phyloP scores from a whole-genome alignment of 2,888 invertebrate genomes.

The Pyrrhosoma nymphula region DNA sequence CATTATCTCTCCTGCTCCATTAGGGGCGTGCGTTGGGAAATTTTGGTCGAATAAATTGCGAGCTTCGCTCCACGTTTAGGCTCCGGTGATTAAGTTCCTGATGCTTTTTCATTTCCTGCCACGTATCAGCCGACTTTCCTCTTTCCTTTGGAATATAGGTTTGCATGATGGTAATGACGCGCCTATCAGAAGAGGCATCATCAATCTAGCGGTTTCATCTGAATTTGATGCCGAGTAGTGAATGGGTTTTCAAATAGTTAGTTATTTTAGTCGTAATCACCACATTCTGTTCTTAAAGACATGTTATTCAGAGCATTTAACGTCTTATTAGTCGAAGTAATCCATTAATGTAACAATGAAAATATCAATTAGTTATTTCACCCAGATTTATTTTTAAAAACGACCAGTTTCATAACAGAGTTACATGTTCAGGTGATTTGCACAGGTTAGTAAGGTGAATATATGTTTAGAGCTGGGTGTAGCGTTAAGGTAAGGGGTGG shows the following conservation, averaged over 20 bases:
- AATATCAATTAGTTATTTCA: too few species aligned
- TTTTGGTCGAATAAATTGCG: neutral
- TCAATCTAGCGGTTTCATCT: neutral
- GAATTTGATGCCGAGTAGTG: neutral
- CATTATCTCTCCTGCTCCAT: slow-evolving; percentile 7
- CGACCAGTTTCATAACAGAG: too few species aligned
- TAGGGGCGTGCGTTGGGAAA: neutral
- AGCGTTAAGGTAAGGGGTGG: too few species aligned
- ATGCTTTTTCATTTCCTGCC: neutral
- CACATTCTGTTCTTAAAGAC: neutral
- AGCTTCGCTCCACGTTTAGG: neutral
- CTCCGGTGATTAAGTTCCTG: neutral
- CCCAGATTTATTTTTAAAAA: too few species aligned
- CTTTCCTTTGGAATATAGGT: neutral
- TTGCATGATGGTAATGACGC: neutral
- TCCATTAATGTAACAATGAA: too few species aligned
- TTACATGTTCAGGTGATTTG: too few species aligned
- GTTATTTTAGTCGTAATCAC: neutral
- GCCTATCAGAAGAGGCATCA: neutral
- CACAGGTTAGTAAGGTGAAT: too few species aligned
- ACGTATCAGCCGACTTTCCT: neutral
- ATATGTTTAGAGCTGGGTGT: too few species aligned
- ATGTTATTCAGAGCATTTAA: too few species aligned
- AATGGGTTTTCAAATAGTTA: neutral
- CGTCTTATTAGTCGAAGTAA: too few species aligned